phyloP scores from a whole-genome alignment of 2,113 vertebrate species.

The Jaculus jaculus region DNA sequence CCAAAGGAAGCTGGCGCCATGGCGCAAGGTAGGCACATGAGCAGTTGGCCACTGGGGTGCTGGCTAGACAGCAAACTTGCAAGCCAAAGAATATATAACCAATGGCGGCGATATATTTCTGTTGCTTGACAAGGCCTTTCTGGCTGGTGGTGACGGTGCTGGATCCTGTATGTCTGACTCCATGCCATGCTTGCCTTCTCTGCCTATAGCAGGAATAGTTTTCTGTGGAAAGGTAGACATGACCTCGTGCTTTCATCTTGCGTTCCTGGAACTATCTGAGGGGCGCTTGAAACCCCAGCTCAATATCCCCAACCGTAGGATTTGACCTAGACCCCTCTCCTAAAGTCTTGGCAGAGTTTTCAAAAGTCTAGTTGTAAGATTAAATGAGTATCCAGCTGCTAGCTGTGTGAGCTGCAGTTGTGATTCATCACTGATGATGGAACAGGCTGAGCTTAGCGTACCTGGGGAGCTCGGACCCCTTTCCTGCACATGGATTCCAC shows the following conservation, averaged over 20 bases:
- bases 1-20: constrained; percentile 85
- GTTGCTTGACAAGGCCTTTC: constrained; percentile 78
- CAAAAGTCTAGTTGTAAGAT: constrained; percentile 26
- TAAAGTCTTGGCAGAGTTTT: constrained; percentile 13
- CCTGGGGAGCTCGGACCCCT: neutral
- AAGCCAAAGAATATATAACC: constrained; percentile 79
- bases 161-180: constrained; percentile 63
- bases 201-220: constrained; percentile 59
- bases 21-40: constrained; percentile 84
- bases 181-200: constrained; percentile 65
- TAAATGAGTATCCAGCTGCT: neutral
- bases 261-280: constrained; percentile 62
- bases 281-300: constrained; percentile 50
- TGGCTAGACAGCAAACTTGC: constrained; percentile 70
- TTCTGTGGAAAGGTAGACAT: constrained; percentile 69
- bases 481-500: rapidly evolving
- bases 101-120: constrained; percentile 67
- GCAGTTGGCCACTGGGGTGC: constrained; percentile 77
- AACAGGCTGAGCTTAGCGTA: neutral
- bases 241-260: constrained; percentile 57
- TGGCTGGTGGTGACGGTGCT: constrained; percentile 60
- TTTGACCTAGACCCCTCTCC: neutral
- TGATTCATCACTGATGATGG: neutral
- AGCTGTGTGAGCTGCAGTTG: neutral
- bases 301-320: neutral